These are phyloP conservation scores for Gymnobelideus leadbeateri DNA, from an alignment of 2,113 vertebrate species.

Conservation along the genomic window DNA sequence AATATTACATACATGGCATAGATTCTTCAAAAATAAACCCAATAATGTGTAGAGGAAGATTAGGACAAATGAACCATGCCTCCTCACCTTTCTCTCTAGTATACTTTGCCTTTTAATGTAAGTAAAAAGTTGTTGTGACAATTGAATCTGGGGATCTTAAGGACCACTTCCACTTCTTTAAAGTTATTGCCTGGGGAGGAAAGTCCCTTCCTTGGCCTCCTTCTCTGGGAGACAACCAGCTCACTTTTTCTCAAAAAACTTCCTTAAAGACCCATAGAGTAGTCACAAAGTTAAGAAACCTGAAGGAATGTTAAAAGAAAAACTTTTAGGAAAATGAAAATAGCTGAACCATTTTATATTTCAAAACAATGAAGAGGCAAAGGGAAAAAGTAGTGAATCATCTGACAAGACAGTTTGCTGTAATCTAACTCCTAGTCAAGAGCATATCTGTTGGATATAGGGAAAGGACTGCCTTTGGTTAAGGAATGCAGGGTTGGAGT, in stretches of 20 bases:
- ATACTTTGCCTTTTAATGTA: background rate
- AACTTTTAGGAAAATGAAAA: background rate
- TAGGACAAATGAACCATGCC: background rate
- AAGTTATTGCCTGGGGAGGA: background rate
- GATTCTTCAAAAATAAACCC: background rate
- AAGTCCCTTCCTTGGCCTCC: slow-evolving; percentile 55
- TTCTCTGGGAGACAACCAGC: slow-evolving; percentile 61
- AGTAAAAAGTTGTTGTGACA: background rate
- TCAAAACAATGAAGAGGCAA: background rate
- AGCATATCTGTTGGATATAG: no score
- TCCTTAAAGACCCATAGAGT: slow-evolving; percentile 25
- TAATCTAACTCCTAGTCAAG: no score
- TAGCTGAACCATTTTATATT: background rate
- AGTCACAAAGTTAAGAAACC: slow-evolving; percentile 59
- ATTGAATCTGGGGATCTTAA: background rate
- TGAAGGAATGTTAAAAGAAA: background rate
- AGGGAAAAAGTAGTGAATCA: no score
- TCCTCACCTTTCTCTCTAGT: background rate
- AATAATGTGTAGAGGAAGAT: slow-evolving; percentile 17
- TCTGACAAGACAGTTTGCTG: no score
- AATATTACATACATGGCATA: background rate
- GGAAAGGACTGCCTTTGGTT: no score
- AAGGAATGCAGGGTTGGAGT: no score
- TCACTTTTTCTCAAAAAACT: slow-evolving; percentile 54
- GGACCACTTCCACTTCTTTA: background rate